Evolutionary conservation across 2,888 invertebrate species (phyloP).

Genomic region (Metallyticus violacea): DNA sequence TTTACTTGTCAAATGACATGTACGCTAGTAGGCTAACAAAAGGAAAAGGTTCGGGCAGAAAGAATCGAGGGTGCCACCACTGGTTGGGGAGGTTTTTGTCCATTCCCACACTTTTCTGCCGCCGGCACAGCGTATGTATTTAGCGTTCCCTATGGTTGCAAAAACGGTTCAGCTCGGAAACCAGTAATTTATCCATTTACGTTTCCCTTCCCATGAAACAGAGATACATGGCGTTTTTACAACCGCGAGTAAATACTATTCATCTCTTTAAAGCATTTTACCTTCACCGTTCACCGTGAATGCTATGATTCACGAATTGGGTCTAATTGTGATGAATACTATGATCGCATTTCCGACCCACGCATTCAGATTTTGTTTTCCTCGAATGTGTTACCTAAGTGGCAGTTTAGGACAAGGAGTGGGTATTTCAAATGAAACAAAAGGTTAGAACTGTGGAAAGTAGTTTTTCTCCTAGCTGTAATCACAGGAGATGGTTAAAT

Average conservation of each 20-base stretch:
- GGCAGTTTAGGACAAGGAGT: neutral
- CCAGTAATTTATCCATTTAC: slow-evolving; percentile 12
- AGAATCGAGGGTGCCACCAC: neutral
- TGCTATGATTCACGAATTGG: neutral
- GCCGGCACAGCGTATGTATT: slow-evolving; percentile 3
- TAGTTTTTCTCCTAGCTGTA: neutral
- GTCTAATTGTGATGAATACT: neutral
- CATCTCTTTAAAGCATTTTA: neutral
- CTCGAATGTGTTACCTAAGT: neutral
- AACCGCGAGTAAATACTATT: neutral
- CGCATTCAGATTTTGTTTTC: neutral
- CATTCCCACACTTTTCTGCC: slow-evolving; percentile 15
- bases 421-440: neutral
- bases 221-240: neutral
- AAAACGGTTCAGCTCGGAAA: slow-evolving; percentile 6
- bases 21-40: neutral
- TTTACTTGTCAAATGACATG: neutral
- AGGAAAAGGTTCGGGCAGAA: neutral
- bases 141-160: slow-evolving; percentile 11
- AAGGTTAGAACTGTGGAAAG: neutral
- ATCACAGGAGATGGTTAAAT: neutral
- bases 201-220: neutral
- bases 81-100: neutral
- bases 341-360: neutral
- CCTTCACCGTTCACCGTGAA: neutral